phyloP scores from a whole-genome alignment of 2,113 vertebrate species.

The Grallaria varia region DNA sequence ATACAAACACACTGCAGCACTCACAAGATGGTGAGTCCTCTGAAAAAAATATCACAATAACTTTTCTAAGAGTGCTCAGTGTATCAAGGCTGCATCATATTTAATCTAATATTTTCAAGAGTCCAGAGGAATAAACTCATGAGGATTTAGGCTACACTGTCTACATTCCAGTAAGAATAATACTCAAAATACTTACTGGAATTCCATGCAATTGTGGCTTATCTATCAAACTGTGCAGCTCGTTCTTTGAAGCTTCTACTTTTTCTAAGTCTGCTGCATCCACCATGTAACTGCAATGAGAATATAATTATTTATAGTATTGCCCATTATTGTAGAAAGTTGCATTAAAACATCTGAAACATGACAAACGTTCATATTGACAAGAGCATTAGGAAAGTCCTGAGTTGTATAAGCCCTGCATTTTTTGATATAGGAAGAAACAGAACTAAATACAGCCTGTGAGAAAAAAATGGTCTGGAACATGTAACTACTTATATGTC shows the following conservation, averaged over 20 bases:
- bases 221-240: slow-evolving; percentile 75
- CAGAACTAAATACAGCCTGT: background rate
- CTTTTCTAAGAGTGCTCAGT: background rate
- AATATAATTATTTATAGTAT: background rate
- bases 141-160: background rate
- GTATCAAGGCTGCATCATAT: background rate
- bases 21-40: background rate
- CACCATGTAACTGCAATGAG: slow-evolving; percentile 71
- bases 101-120: background rate
- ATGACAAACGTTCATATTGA: background rate
- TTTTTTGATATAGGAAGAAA: background rate
- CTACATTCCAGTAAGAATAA: background rate
- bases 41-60: background rate
- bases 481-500: background rate
- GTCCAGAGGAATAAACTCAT: background rate
- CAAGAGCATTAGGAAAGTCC: background rate
- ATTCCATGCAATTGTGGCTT: slow-evolving; percentile 75
- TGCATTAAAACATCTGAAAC: background rate
- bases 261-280: slow-evolving; percentile 76
- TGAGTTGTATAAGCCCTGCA: background rate
- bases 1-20: background rate
- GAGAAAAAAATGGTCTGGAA: background rate
- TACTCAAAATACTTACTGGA: slow-evolving; percentile 64
- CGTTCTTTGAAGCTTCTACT: slow-evolving; percentile 76
- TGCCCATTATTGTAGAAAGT: background rate